phyloP scores from a whole-genome alignment of 2,113 vertebrate species.

The Lontra canadensis region DNA sequence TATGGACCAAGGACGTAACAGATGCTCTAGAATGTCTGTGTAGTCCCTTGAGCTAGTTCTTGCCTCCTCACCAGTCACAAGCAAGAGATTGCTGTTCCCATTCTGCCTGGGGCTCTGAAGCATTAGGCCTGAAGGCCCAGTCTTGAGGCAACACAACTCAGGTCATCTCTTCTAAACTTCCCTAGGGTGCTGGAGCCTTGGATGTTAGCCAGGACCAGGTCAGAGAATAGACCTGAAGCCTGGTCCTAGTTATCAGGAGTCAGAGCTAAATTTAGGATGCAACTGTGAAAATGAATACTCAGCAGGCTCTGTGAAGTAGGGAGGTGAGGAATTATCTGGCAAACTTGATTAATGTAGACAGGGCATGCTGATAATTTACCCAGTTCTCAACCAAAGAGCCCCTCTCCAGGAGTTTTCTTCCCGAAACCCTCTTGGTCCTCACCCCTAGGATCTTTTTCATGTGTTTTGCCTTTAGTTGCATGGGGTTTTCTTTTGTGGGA shows the following conservation, averaged over 20 bases:
- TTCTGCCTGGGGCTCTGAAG: background rate
- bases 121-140: background rate
- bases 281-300: constrained; percentile 38
- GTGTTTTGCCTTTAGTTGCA: background rate
- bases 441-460: background rate
- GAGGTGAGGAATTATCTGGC: constrained; percentile 59
- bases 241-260: constrained; percentile 52
- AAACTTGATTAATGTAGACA: constrained; percentile 48
- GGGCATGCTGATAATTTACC: background rate
- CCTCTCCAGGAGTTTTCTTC: background rate
- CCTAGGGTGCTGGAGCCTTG: background rate
- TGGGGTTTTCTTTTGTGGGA: background rate
- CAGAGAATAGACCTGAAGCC: background rate
- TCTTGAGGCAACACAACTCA: background rate
- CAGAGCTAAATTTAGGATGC: constrained; percentile 67
- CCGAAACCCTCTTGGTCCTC: background rate
- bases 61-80: background rate
- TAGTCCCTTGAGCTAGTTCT: background rate
- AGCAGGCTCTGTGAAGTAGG: constrained; percentile 7
- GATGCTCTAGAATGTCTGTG: background rate
- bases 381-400: background rate
- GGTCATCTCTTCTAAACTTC: background rate
- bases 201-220: constrained; percentile 28
- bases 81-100: accelerated
- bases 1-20: background rate